These are phyloP conservation scores for Yoshiicerus persimilis DNA, from an alignment of 1,140 invertebrate genomes.

Conservation along the genomic window DNA sequence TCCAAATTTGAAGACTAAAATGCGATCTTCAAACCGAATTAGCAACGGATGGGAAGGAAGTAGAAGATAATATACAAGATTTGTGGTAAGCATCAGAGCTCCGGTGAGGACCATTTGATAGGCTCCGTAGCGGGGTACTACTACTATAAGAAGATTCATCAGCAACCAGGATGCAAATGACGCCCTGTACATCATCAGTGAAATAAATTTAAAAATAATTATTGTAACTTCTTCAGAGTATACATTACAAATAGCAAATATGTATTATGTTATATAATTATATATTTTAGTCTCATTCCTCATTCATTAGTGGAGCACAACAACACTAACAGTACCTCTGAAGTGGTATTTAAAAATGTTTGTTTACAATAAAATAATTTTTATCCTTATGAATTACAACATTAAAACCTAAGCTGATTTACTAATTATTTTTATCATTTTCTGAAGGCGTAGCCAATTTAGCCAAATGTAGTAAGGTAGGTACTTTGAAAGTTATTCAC, in stretches of 20 bases:
- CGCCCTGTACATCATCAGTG: slow-evolving; percentile 72
- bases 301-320: background rate
- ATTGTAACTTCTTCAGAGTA: too few relatives aligned
- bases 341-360: background rate
- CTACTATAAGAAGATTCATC: slow-evolving; percentile 86
- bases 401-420: too few relatives aligned
- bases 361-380: background rate
- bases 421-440: background rate
- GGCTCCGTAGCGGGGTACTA: slow-evolving; percentile 89
- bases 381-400: too few relatives aligned
- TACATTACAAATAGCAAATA: too few relatives aligned
- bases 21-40: slow-evolving; percentile 80
- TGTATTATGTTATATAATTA: too few relatives aligned
- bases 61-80: slow-evolving; percentile 71
- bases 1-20: slow-evolving; percentile 77
- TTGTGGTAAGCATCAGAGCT: slow-evolving; percentile 71
- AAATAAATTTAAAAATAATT: slow-evolving; percentile 15
- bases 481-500: background rate
- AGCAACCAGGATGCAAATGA: slow-evolving; percentile 86
- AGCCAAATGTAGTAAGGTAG: background rate
- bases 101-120: slow-evolving; percentile 69
- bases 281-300: background rate
- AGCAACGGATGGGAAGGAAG: slow-evolving; percentile 76
- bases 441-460: background rate
- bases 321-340: too few relatives aligned